Evolutionary conservation across 2,797 vertebrate species (phyloP).

Genomic region (Uromys caudimaculatus): DNA sequence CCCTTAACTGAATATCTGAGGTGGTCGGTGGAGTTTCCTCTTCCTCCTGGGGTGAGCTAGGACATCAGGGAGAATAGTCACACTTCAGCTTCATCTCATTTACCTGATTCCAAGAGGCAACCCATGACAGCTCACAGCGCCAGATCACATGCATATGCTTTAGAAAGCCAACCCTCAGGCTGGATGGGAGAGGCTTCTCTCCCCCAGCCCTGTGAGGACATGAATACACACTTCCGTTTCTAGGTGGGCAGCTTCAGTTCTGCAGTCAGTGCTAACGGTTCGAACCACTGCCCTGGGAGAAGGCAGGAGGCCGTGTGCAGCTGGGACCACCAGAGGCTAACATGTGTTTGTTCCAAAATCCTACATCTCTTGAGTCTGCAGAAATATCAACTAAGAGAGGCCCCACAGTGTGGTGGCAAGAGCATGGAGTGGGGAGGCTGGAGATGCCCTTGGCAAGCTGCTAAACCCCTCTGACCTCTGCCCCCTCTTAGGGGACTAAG

Average conservation of each 20-base stretch:
- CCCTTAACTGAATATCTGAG: background rate
- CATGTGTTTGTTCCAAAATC: background rate
- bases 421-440: background rate
- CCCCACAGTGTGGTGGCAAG: background rate
- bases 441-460: background rate
- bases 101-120: background rate
- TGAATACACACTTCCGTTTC: background rate
- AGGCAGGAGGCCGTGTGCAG: background rate
- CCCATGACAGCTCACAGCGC: background rate
- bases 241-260: background rate
- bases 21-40: accelerated
- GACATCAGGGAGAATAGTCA: background rate
- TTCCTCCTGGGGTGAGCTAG: background rate
- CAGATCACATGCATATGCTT: too few species aligned
- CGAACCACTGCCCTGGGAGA: background rate
- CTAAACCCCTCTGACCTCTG: background rate
- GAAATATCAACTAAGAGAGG: conserved; percentile 2
- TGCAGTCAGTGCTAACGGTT: background rate
- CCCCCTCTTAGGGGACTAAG: background rate
- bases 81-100: background rate
- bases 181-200: background rate
- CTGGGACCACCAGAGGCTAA: background rate
- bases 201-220: background rate
- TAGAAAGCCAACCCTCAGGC: background rate
- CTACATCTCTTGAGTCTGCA: background rate